These are phyloP conservation scores for Neotoma lepida DNA, from an alignment of 2,113 vertebrate genomes.

Conservation along the genomic window DNA sequence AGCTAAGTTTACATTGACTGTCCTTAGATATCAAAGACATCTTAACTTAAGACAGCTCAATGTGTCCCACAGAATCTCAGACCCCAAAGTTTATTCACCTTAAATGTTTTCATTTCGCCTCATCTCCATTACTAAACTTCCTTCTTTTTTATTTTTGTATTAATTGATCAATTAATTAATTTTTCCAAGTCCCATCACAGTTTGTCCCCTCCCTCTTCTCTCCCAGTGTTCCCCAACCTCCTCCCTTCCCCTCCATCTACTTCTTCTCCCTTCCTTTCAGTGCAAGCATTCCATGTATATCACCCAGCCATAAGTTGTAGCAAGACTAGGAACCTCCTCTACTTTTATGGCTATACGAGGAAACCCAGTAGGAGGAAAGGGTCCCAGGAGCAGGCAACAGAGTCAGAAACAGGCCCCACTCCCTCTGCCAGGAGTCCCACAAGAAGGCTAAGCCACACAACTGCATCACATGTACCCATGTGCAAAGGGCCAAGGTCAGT, in stretches of 20 bases:
- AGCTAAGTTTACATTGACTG: neutral
- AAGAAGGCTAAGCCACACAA: neutral
- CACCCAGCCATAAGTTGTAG: neutral
- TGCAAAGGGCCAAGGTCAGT: accelerated
- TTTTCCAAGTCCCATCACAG: neutral
- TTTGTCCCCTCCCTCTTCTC: neutral
- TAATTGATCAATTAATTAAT: neutral
- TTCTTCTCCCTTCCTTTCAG: neutral
- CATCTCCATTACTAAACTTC: neutral
- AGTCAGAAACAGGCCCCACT: accelerated
- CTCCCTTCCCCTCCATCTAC: neutral
- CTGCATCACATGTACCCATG: neutral
- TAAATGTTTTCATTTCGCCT: neutral
- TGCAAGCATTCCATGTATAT: neutral
- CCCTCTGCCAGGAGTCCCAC: neutral
- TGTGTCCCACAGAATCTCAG: neutral
- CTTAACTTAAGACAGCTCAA: neutral
- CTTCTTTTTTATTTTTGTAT: neutral
- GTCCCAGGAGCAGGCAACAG: neutral
- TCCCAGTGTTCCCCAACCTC: neutral
- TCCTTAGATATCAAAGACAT: neutral
- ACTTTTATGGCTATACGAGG: neutral
- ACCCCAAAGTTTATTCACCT: neutral
- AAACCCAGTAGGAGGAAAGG: neutral
- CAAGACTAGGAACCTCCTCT: neutral